These are phyloP conservation scores for Smittia sp. DNA, from an alignment of 2,888 invertebrate species.

Conservation along the genomic window DNA sequence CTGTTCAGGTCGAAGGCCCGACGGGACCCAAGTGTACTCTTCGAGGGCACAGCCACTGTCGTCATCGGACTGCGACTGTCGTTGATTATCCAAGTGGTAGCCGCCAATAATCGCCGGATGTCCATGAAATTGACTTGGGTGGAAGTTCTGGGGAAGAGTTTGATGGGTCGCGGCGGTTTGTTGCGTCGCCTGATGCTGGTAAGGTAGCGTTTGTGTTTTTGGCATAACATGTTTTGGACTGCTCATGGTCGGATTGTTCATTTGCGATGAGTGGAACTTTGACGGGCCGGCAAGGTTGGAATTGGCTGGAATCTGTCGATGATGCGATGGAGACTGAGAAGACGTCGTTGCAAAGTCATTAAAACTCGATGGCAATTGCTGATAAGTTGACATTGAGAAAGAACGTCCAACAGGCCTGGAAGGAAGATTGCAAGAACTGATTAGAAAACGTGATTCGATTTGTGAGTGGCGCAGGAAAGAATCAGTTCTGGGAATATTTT, in stretches of 20 bases:
- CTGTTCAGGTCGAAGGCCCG: slow-evolving; percentile 93
- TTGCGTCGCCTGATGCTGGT: slow-evolving; percentile 47
- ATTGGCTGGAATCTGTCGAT: background rate
- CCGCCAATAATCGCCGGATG: slow-evolving; percentile 39
- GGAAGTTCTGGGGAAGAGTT: slow-evolving; percentile 47
- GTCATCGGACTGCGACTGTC: slow-evolving; percentile 92
- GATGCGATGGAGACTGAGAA: slow-evolving; percentile 31
- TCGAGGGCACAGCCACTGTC: slow-evolving; percentile 97
- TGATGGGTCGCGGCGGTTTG: slow-evolving; percentile 55
- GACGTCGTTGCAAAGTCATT: slow-evolving; percentile 35
- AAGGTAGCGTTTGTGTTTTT: slow-evolving; percentile 21
- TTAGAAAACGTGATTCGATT: background rate
- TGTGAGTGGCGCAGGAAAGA: background rate
- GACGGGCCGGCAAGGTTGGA: slow-evolving; percentile 7
- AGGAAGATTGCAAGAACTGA: background rate
- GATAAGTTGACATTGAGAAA: slow-evolving; percentile 32
- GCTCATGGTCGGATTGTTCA: slow-evolving; percentile 2
- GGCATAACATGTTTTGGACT: slow-evolving; percentile 1
- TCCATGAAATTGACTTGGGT: slow-evolving; percentile 34
- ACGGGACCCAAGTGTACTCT: slow-evolving; percentile 98
- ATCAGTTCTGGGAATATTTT: background rate
- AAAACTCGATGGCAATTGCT: slow-evolving; percentile 9
- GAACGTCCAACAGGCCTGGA: slow-evolving; percentile 21
- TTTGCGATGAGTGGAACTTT: background rate
- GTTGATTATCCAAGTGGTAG: slow-evolving; percentile 64